Base-by-base conservation (phyloP, 2,888 invertebrate genomes). In the Galeruca laticollis region DNA sequence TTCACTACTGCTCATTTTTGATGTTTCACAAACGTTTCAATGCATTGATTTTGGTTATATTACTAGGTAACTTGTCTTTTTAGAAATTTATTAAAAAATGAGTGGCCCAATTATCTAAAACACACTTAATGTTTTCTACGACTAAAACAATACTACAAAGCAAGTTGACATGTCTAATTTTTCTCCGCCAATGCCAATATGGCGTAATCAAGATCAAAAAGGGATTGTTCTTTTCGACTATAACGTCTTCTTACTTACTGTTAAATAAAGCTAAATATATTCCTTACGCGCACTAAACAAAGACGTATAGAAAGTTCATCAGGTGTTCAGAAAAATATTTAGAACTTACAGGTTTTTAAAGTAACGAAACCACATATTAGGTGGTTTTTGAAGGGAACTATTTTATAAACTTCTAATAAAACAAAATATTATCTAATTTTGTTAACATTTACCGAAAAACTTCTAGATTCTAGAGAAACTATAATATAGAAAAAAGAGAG, bases 1-100 rank as follows among this genome's bases (percentile, higher is more conserved):
- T 70, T 83, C 83, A 79, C 83, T 82, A 79, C 82, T 83, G 21
- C 59, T 66, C 66, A 66, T 66, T 51, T 66, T 26, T 37, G 21
- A 10, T 47, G 10, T 47, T 57, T 43, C 31, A 33, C 33, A 20
- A 37, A 59, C 18, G 26, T 43, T 26, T 49, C 49, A 43, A 21
- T 15, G 10, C 31, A 60, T 47, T 47, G 31, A 60, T 49, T 13
- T 26, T n/a, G 26, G 15, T 60, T 11, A 15, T 31, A 47, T 26
- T 33, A 26, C 2, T 35, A 13, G 20, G 10, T 15, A 57, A 57
- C 26, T n/a, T 31, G 15, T n/a, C 0, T 13, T 31, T 54, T 54
- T 31, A 54, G 1, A 57, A 35, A 10, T 35, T 57, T 33, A 57
- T 57, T 37, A 10, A 57, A 15, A 2, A 9, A 9, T 18, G 35